phyloP scores from a whole-genome alignment of 2,797 vertebrate species.

The Eulemur rubriventer region DNA sequence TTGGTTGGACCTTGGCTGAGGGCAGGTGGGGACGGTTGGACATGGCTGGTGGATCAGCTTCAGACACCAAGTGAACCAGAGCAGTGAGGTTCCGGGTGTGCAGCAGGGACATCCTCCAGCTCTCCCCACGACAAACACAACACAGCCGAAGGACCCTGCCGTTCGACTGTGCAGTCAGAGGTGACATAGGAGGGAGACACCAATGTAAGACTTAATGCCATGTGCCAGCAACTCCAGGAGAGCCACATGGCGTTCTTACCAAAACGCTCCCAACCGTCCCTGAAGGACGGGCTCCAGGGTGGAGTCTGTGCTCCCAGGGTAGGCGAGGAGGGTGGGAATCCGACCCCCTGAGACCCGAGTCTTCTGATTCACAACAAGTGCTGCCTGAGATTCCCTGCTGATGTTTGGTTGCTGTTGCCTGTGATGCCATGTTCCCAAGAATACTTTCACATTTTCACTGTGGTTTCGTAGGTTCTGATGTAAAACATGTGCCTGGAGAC shows the following conservation, averaged over 20 bases:
- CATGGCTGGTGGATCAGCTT: not conserved
- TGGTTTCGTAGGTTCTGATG: not conserved
- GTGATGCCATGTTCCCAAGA: fast-evolving
- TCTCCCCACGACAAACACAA: not conserved
- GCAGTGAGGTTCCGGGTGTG: not conserved
- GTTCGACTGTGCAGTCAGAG: too few species aligned
- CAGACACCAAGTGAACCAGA: not conserved
- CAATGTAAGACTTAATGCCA: too few species aligned
- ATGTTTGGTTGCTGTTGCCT: not conserved
- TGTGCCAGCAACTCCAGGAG: fast-evolving
- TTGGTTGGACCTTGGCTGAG: not conserved
- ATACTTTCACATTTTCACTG: fast-evolving
- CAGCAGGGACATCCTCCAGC: not conserved
- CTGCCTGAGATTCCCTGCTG: fast-evolving
- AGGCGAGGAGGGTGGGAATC: not conserved
- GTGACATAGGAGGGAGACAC: too few species aligned
- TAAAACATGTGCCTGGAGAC: not conserved
- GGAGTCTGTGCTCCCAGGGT: fast-evolving
- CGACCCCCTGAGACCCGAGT: fast-evolving
- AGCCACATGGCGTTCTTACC: fast-evolving
- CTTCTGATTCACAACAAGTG: fast-evolving
- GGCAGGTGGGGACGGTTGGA: not conserved
- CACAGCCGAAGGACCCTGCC: not conserved
- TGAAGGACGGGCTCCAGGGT: fast-evolving
- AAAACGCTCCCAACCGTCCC: fast-evolving